Percentiles rank a stretch among this genome's conserved stretches.
phyloP scores from a whole-genome alignment of 2,797 vertebrate species.

The Balearica regulorum region DNA sequence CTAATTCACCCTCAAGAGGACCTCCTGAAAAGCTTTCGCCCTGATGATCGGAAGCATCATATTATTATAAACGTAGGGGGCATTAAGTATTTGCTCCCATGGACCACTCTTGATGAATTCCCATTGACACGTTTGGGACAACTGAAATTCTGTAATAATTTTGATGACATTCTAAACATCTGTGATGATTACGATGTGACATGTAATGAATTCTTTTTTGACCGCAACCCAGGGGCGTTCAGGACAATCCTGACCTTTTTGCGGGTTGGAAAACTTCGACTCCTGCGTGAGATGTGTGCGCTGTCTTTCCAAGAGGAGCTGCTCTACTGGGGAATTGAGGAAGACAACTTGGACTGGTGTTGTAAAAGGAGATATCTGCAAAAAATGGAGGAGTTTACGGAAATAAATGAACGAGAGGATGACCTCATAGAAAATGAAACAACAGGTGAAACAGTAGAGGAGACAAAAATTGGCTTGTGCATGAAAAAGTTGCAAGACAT shows the following conservation, averaged over 20 bases:
- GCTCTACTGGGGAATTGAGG: constrained; percentile 97
- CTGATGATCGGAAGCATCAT: constrained; percentile 81
- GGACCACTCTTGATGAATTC: constrained; percentile 96
- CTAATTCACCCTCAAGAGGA: constrained; percentile 73
- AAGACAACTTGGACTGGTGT: constrained; percentile 94
- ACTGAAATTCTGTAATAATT: constrained; percentile 91
- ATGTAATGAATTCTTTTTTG: constrained; percentile 97
- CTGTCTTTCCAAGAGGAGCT: constrained; percentile 97
- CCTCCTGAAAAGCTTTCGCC: constrained; percentile 49
- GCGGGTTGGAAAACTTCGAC: constrained; percentile 90
- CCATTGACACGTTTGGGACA: constrained; percentile 92
- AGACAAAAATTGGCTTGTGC: constrained; percentile 80
- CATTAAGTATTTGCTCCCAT: constrained; percentile 92
- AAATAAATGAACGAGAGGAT: constrained; percentile 85
- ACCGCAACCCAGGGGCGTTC: constrained; percentile 94
- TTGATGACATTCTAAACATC: constrained; percentile 93
- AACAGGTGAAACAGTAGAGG: constrained; percentile 49
- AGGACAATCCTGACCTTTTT: constrained; percentile 94
- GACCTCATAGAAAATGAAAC: constrained; percentile 78
- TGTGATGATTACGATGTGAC: constrained; percentile 95
- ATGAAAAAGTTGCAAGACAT: constrained; percentile 93
- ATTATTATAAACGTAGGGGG: constrained; percentile 97
- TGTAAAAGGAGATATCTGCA: constrained; percentile 91
- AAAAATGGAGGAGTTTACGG: constrained; percentile 91
- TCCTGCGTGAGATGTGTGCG: constrained; percentile 91